Percentiles rank a stretch among this genome's conserved stretches.
Evolutionary conservation across 2,888 invertebrate genomes (phyloP).

Genomic region (Masnerella sp.): DNA sequence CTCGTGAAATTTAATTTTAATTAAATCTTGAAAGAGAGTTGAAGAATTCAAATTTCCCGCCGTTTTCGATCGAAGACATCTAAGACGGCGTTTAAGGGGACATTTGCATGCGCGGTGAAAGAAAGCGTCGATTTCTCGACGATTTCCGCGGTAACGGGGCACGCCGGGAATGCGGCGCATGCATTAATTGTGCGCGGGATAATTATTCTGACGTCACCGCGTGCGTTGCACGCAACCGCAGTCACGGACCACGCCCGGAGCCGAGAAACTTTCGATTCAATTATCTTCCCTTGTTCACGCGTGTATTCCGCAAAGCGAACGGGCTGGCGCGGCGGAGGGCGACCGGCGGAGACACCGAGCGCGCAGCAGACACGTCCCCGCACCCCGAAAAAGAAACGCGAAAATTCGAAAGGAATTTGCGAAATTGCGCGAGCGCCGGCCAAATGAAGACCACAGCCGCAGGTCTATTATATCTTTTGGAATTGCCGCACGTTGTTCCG

Average conservation of each 20-base stretch:
- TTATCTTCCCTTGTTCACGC: conserved; percentile 58
- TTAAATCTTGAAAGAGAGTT: no score
- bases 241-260: conserved; percentile 45
- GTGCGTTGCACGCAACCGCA: conserved; percentile 55
- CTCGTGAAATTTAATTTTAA: no score
- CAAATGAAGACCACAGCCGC: conserved; percentile 15
- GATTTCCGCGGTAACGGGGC: conserved; percentile 45
- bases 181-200: conserved; percentile 65
- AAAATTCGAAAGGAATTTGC: conserved; percentile 13
- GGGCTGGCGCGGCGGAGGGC: not conserved
- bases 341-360: conserved; percentile 1
- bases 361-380: conserved; percentile 18
- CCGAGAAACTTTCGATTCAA: conserved; percentile 60
- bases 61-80: no score
- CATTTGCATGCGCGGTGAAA: conserved; percentile 34
- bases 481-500: conserved; percentile 21
- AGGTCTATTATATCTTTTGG: conserved; percentile 9
- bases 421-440: conserved; percentile 6
- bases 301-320: conserved; percentile 28
- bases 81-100: conserved; percentile 8
- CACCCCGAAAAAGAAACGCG: conserved; percentile 7
- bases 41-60: no score
- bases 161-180: conserved; percentile 58
- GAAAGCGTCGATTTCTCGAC: conserved; percentile 28
- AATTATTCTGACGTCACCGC: conserved; percentile 64